Evolutionary conservation across 2,888 invertebrate species (phyloP), one percentile per base, ranked within the genome.

Genomic region (Gortyna flavago): DNA sequence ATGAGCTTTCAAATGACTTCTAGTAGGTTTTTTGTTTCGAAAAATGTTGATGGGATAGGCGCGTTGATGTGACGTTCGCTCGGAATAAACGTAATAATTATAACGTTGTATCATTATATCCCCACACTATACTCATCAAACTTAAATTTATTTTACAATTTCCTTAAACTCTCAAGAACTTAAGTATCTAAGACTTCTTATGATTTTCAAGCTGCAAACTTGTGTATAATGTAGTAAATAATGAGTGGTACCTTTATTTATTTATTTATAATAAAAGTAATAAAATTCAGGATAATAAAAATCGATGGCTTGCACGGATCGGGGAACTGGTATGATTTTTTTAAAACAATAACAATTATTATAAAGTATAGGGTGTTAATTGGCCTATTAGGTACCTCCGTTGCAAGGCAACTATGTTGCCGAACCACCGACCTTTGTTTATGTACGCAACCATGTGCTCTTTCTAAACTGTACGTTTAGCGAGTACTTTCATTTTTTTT

Each of bases 381-480:
- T 83, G 79, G 64, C 74, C 75, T 75, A 74, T 81, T 80, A n/a
- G n/a, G n/a, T n/a, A 87, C 44, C 77, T 61, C 21, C 65, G 64
- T 65, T 48, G 69, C 75, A 29, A 57, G 13, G 86, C 89, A 89
- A 91, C 90, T 89, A 86, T 91, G 91, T 92, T 88, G 89, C 81
- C 79, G 80, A 84, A 87, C 87, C 76, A 85, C 81, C 84, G 88
- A 86, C 89, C 90, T 88, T 87, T 88, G 88, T 89, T 86, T 85
- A 88, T 87, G 86, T 88, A 88, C 86, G 81, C 18, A 25, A 75
- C 79, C 85, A 74, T 76, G 51, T 70, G 65, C 70, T 83, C 57
- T 77, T 80, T 80, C 76, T 77, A 73, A 77, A 72, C 75, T 54
- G 48, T 29, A 71, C 32, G 70, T 67, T 79, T 83, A 72, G 70